A percentile compares a stretch with the other conserved stretches of the same genome.
Evolutionary conservation across 2,888 invertebrate species (phyloP).

Genomic region (Kuschelorhynchus macadamiae): DNA sequence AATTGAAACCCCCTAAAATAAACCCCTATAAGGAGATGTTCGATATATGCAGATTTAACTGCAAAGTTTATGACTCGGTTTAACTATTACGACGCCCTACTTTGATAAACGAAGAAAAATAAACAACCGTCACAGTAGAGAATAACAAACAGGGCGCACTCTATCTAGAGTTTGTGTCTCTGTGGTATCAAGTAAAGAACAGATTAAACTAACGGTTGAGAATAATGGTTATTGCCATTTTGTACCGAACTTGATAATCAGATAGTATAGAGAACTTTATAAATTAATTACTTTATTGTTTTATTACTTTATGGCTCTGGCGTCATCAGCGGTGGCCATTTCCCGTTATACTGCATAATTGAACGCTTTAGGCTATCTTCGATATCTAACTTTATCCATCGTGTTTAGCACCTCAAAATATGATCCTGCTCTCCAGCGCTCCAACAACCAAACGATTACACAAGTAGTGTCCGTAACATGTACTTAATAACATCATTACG

Average conservation of each 20-base stretch:
- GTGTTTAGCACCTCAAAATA: slow-evolving; percentile 17
- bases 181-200: slow-evolving; percentile 27
- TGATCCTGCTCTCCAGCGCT: neutral
- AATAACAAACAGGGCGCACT: slow-evolving; percentile 18
- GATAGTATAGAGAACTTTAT: slow-evolving; percentile 30
- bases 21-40: too few relatives aligned
- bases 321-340: slow-evolving; percentile 15
- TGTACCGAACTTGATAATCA: slow-evolving; percentile 26
- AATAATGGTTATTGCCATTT: slow-evolving; percentile 31
- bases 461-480: too few relatives aligned
- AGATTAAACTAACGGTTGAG: slow-evolving; percentile 29
- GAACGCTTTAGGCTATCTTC: slow-evolving; percentile 17
- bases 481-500: too few relatives aligned
- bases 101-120: slow-evolving; percentile 25
- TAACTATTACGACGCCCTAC: neutral
- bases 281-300: slow-evolving; percentile 36
- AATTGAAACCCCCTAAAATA: too few relatives aligned
- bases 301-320: slow-evolving; percentile 24
- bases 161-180: slow-evolving; percentile 28
- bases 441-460: neutral
- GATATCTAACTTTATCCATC: slow-evolving; percentile 21
- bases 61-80: neutral
- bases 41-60: too few relatives aligned
- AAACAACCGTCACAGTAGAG: slow-evolving; percentile 21
- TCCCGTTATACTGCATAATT: slow-evolving; percentile 22